phyloP scores from a whole-genome alignment of 2,888 invertebrate genomes.

The Eumerus sabulonum region DNA sequence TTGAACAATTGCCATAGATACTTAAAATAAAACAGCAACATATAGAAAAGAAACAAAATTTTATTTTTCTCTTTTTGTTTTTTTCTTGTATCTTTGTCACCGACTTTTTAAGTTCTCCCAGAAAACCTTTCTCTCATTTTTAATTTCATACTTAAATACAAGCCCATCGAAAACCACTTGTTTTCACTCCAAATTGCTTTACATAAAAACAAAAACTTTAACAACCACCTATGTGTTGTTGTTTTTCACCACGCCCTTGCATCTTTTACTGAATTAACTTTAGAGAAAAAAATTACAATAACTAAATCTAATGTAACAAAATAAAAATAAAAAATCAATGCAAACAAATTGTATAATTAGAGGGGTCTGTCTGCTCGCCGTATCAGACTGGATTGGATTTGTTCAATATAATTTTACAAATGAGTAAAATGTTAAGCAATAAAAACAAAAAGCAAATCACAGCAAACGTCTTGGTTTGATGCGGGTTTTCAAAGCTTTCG shows the following conservation, averaged over 20 bases:
- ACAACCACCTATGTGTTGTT: too few relatives aligned
- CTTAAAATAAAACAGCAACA: too few relatives aligned
- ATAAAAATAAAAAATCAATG: conserved; percentile 23
- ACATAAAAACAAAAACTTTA: conserved; percentile 38
- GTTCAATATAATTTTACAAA: conserved; percentile 11
- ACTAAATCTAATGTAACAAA: conserved; percentile 38
- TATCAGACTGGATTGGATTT: conserved; percentile 16
- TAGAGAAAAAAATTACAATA: too few relatives aligned
- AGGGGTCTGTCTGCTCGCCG: background rate
- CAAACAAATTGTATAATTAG: conserved; percentile 32
- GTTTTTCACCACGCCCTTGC: too few relatives aligned
- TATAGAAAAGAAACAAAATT: conserved; percentile 59
- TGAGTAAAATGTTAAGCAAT: too few relatives aligned
- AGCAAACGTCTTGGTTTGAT: conserved; percentile 33
- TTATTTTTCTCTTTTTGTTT: conserved; percentile 46
- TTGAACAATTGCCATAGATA: too few relatives aligned
- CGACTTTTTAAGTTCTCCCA: conserved; percentile 9
- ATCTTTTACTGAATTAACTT: too few relatives aligned
- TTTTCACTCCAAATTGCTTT: conserved; percentile 30
- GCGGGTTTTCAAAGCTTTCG: too few relatives aligned
- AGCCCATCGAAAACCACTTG: conserved; percentile 50
- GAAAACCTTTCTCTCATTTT: conserved; percentile 13
- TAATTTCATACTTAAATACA: conserved; percentile 50
- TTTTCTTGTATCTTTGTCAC: conserved; percentile 26
- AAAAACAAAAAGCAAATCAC: conserved; percentile 21